Evolutionary conservation across 2,113 vertebrate species (phyloP), one percentile per base, ranked within the genome.

Genomic region (Zapornia atra): DNA sequence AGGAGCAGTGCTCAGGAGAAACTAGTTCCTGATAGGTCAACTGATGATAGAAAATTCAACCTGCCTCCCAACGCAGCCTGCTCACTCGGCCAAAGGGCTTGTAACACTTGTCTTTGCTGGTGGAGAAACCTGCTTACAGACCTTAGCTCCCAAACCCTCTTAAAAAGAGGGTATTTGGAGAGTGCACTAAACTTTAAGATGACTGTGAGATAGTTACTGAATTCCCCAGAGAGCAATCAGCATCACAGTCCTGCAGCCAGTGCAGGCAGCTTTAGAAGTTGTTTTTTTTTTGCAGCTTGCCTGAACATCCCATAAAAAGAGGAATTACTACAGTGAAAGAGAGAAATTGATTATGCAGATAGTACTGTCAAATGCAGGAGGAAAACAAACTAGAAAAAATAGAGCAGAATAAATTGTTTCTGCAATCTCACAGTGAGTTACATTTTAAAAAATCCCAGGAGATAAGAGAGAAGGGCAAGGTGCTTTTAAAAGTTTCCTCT

Each of bases 291-390:
- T 24, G 0, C 10, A 61, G 51, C 53, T 82, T 89, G 69, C 72
- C n/a, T 92, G 44, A 92, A 48, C 46, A 51, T 57, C 88, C 88
- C 88, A 92, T 96, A 91, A 93, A 95, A 94, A 93, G 76, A 95
- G 61, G 77, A 95, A 95, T 92, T 95, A 94, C 90, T 89, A 94
- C 65, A 82, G 86, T 69, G 70, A 88, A 92, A 90, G 75, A 38
- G 44, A 83, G 53, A 86, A 96, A 96, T 93, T 89, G 95, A 95
- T 94, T 95, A 94, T 87, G 83, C 73, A 92, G 69, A 82, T 89
- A 93, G 83, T 40, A 57, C 69, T 94, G 90, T 84, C 83, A 92
- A 85, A 95, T 63, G 26, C 54, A 65, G 44, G 59, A 94, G 54
- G 42, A 91, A 96, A 94, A 89, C 44, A 94, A 94, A 89, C 60